Evolutionary conservation across 2,113 vertebrate species (phyloP).

Genomic region (Mohoua ochrocephala): DNA sequence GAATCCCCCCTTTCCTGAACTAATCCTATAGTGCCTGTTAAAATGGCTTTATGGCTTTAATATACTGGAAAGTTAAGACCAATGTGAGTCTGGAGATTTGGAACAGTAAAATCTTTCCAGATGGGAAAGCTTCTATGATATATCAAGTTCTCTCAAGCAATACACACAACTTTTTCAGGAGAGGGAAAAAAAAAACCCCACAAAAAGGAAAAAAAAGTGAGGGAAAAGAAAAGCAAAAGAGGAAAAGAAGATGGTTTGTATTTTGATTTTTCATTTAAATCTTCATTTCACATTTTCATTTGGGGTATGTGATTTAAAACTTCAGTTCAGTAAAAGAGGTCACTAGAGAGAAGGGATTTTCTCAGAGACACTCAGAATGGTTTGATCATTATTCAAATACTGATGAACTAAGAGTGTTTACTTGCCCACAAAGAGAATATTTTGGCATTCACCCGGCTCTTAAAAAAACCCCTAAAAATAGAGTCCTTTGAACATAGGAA

Average conservation of each 20-base stretch:
- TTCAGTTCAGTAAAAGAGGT: background rate
- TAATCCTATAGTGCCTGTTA: background rate
- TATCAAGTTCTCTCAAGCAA: background rate
- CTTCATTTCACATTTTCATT: background rate
- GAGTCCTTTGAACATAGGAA: background rate
- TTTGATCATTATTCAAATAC: background rate
- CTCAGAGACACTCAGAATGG: background rate
- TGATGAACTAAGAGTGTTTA: background rate
- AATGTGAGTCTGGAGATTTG: background rate
- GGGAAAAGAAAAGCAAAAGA: background rate
- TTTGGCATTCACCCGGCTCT: background rate
- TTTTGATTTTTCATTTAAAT: background rate
- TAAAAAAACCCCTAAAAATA: background rate
- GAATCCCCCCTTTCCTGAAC: background rate
- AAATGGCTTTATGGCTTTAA: conserved; percentile 3
- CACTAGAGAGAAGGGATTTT: background rate
- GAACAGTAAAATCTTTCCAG: background rate
- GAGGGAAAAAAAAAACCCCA: background rate
- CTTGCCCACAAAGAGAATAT: background rate
- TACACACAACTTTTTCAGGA: background rate
- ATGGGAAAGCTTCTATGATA: background rate
- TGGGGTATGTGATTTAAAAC: background rate
- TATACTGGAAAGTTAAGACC: background rate
- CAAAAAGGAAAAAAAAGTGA: background rate
- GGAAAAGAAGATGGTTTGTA: background rate